Conservation (phyloP, 2,888 invertebrate genomes). For the Beris chalybata region DNA sequence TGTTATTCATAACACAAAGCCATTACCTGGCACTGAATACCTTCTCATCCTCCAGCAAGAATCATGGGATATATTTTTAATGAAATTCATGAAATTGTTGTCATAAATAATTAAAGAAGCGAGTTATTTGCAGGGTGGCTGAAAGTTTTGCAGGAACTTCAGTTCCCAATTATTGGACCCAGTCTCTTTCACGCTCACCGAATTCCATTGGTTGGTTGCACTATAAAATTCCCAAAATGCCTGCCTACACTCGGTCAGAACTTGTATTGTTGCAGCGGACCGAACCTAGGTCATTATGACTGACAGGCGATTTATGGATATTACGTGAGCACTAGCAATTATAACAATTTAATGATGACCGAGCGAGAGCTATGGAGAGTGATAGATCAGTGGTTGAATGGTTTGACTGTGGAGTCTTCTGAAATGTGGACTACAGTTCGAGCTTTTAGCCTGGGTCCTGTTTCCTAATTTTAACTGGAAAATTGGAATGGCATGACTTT, state of each 20-base stretch:
- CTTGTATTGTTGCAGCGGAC: conserved; percentile 15
- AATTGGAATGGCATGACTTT: no score
- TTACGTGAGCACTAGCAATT: conserved; percentile 37
- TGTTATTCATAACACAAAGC: no score
- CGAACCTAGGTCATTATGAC: conserved; percentile 33
- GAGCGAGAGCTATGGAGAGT: neutral
- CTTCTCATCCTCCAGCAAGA: no score
- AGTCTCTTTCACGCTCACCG: neutral
- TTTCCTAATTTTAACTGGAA: no score
- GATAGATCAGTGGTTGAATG: neutral
- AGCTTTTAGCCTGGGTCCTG: no score
- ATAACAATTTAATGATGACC: conserved; percentile 28
- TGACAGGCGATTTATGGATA: conserved; percentile 39
- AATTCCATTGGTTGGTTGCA: neutral
- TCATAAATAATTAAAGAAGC: conserved; percentile 51
- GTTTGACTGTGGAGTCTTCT: no score
- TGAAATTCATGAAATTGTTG: conserved; percentile 51
- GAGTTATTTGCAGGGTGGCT: conserved; percentile 11
- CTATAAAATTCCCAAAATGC: neutral
- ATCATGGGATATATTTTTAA: conserved; percentile 44
- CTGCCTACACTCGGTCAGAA: conserved; percentile 17
- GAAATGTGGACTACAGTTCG: no score
- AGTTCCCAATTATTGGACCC: neutral
- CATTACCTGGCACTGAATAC: no score
- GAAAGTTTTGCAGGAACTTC: neutral